Percentiles rank a stretch among this genome's conserved stretches.
phyloP scores from a whole-genome alignment of 1,140 invertebrate genomes.

The Cyclina sinensis region DNA sequence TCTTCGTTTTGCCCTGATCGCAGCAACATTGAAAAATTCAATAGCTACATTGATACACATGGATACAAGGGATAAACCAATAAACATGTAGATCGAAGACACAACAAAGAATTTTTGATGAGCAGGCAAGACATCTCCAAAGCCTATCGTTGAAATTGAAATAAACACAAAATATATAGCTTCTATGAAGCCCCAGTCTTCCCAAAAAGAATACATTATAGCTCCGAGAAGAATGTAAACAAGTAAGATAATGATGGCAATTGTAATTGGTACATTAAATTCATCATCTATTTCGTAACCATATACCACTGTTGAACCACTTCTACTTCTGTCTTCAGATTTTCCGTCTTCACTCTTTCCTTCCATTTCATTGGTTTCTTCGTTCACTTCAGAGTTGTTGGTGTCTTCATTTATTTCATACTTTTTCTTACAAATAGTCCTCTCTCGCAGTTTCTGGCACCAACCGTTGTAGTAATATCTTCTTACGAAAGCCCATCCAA shows the following conservation, averaged over 20 bases:
- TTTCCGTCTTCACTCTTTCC: background rate
- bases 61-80: conserved; percentile 95
- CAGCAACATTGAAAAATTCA: conserved; percentile 66
- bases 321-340: conserved; percentile 35
- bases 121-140: conserved; percentile 95
- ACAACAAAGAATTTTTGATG: conserved; percentile 94
- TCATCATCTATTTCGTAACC: conserved; percentile 92
- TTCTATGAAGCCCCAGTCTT: conserved; percentile 95
- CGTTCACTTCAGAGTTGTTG: no score
- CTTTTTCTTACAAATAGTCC: conserved; percentile 26
- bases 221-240: conserved; percentile 95
- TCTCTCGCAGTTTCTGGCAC: conserved; percentile 19
- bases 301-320: conserved; percentile 31
- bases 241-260: conserved; percentile 93
- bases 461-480: conserved; percentile 60
- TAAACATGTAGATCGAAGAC: conserved; percentile 98
- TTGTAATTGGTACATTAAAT: conserved; percentile 95
- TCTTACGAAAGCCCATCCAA: conserved; percentile 71
- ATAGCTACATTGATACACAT: conserved; percentile 98
- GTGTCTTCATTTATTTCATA: conserved; percentile 29
- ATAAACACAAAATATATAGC: conserved; percentile 98
- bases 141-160: conserved; percentile 89
- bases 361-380: background rate
- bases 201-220: conserved; percentile 90
- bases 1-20: conserved; percentile 52